phyloP scores from a whole-genome alignment of 2,797 vertebrate genomes.

The Dallia pectoralis region DNA sequence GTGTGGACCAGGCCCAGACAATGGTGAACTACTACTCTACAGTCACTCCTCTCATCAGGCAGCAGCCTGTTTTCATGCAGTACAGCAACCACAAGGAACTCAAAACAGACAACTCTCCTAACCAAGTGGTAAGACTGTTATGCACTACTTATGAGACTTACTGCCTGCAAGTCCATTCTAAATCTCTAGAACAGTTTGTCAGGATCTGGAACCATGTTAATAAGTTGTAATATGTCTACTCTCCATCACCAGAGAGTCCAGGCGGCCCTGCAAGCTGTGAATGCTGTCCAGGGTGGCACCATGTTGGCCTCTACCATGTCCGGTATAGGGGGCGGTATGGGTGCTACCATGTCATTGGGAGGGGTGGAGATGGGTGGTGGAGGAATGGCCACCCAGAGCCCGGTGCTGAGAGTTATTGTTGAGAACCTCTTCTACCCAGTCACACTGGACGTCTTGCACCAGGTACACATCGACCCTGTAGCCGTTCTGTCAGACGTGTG shows the following conservation, averaged over 20 bases:
- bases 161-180: neutral
- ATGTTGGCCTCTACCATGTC: conserved; percentile 67
- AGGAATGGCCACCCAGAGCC: conserved; percentile 80
- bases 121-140: conserved; percentile 85
- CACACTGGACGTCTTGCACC: conserved; percentile 94
- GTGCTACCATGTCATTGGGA: conserved; percentile 44
- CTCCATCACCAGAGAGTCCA: conserved; percentile 82
- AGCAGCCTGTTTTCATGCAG: conserved; percentile 94
- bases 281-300: conserved; percentile 86
- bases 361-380: conserved; percentile 64
- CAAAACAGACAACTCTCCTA: conserved; percentile 93
- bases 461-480: conserved; percentile 79
- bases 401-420: conserved; percentile 94
- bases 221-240: neutral
- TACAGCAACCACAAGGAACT: conserved; percentile 98
- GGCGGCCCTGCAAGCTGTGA: conserved; percentile 93
- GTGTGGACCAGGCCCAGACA: conserved; percentile 92
- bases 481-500: neutral
- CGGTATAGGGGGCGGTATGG: conserved; percentile 49
- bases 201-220: neutral
- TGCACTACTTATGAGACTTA: neutral
- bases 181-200: no score
- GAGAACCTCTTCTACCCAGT: conserved; percentile 99
- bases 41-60: conserved; percentile 88
- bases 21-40: conserved; percentile 97